Conservation (phyloP, 2,888 invertebrate genomes). For the Mactromeris polynyma region DNA sequence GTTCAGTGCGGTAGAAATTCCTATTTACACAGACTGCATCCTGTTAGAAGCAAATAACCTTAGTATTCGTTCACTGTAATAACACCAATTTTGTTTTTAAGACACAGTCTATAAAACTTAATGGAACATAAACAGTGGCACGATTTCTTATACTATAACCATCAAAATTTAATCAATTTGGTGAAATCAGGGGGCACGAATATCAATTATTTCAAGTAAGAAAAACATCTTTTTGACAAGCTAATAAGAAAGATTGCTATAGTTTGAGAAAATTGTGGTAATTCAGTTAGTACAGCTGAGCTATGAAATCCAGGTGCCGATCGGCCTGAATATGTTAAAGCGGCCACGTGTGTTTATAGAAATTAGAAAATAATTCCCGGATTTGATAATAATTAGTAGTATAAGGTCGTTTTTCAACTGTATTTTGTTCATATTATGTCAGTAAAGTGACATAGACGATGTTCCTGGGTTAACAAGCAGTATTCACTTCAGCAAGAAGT, state of each 20-base stretch:
- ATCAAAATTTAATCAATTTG: neutral
- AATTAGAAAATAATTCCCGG: too few relatives aligned
- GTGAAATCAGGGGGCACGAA: neutral
- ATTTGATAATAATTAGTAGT: too few relatives aligned
- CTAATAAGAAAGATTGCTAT: neutral
- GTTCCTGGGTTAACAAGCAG: too few relatives aligned
- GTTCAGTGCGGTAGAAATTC: neutral
- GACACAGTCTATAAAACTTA: neutral
- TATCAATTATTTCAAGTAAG: neutral
- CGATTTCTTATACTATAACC: neutral
- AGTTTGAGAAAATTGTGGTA: neutral
- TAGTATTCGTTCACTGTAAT: neutral
- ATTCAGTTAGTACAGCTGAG: neutral
- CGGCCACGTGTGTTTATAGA: too few relatives aligned
- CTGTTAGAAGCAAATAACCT: neutral
- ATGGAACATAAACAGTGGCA: neutral
- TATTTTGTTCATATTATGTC: too few relatives aligned
- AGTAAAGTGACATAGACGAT: too few relatives aligned
- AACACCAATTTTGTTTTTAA: conserved; percentile 1
- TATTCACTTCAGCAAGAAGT: too few relatives aligned
- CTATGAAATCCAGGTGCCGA: too few relatives aligned
- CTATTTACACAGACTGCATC: neutral
- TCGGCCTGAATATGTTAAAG: too few relatives aligned
- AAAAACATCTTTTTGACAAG: neutral
- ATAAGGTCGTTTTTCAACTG: too few relatives aligned